Evolutionary conservation across 2,797 vertebrate genomes (phyloP), one percentile per base, ranked within the genome.

Genomic region (Glyptemys insculpta): DNA sequence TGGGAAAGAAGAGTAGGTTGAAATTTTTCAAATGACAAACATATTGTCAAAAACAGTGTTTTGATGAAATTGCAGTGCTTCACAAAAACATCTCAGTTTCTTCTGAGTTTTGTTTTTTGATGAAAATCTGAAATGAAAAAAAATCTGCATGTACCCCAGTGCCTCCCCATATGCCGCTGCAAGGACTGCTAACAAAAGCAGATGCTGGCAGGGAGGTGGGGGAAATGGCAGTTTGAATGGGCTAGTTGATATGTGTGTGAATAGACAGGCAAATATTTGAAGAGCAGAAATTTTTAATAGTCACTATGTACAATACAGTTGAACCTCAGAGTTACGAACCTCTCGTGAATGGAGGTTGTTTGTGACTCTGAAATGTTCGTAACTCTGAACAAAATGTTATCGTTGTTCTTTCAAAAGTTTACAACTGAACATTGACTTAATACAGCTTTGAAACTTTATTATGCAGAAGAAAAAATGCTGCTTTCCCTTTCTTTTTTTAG

Each of bases 11-110:
- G 93, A 91, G 37, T n/a, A 94, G 93, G 92, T 62, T 97, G 96
- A 95, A 93, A 92, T 86, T 95, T 96, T 95, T 85, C 94, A 94
- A 97, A 91, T 92, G 87, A 92, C 94, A 96, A 94, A 78, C 80
- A 96, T 94, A 96, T 96, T 95, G 95, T 96, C 94, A 96, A 97
- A 97, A 97, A 97, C 90, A 96, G 91, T 88, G 84, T 96, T 80
- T 93, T 96, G 96, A 93, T 50, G 50, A 50, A 16, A 50, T 50
- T 50, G 50, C 50, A 50, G 15, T 50, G 50, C 50, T 50, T 50
- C 50, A 50, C 50, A 50, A 16, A 50, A 96, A 93, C 90, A 94
- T 91, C 93, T 97, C 92, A 92, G 54, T 49, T 96, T 96, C 86
- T 95, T 93, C 79, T 84, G 81, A 96, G 96, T 79, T 65, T 91